Conservation (phyloP, 1,140 invertebrate species). For the Drosophila biarmipes region DNA sequence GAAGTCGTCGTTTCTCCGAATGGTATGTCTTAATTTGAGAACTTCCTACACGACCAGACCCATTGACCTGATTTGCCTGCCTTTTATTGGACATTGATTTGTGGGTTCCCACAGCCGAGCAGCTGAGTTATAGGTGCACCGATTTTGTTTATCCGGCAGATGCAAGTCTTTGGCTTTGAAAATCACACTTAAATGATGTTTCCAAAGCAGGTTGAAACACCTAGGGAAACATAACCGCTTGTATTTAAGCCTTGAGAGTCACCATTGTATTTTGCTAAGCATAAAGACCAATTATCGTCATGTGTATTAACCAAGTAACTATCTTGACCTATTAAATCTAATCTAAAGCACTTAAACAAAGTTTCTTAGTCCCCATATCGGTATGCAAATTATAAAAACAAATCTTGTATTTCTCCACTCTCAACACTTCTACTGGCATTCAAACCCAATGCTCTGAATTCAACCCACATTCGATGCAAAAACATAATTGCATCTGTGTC, state of each 20-base stretch:
- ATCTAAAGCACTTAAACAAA: no score
- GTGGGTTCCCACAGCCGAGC: conserved; percentile 21
- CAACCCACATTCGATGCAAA: conserved; percentile 17
- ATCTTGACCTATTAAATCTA: no score
- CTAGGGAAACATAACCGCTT: not conserved
- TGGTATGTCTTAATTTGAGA: conserved; percentile 41
- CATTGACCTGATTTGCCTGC: conserved; percentile 35
- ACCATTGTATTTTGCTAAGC: no score
- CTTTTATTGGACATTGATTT: conserved; percentile 40
- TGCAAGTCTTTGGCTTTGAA: not conserved
- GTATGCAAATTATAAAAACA: not conserved
- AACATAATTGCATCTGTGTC: conserved; percentile 36
- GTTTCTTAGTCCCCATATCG: no score
- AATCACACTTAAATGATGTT: conserved; percentile 11
- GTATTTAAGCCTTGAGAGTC: no score
- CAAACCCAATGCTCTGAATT: not conserved
- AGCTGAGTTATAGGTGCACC: conserved; percentile 26
- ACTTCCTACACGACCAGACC: conserved; percentile 27
- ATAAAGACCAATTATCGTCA: no score
- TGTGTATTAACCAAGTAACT: no score
- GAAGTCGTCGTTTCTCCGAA: conserved; percentile 39
- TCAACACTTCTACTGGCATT: not conserved
- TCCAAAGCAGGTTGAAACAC: not conserved
- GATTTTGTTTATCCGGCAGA: conserved; percentile 4
- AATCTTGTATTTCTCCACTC: no score